phyloP scores from a whole-genome alignment of 2,888 invertebrate species.

The Leucophenga montana region DNA sequence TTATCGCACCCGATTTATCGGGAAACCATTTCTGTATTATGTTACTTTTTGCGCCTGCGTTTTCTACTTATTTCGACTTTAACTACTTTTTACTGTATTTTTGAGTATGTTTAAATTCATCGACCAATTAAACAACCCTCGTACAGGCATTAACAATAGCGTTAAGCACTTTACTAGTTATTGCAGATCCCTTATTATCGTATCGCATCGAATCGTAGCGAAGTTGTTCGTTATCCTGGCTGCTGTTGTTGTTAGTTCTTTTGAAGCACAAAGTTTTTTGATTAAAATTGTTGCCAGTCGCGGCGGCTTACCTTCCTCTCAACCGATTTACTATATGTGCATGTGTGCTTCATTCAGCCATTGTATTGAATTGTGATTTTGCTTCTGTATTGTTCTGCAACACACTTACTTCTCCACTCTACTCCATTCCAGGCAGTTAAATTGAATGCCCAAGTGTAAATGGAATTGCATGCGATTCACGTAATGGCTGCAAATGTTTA shows the following conservation, averaged over 20 bases:
- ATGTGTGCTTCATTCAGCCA: neutral
- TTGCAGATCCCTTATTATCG: neutral
- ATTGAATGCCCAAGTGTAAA: neutral
- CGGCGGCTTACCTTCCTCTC: neutral
- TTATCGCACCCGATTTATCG: no score
- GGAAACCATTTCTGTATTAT: no score
- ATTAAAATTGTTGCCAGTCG: conserved; percentile 20
- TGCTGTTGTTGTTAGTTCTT: neutral
- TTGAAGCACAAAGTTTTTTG: conserved; percentile 10
- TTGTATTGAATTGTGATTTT: conserved; percentile 16
- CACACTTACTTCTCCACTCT: neutral
- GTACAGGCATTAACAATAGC: conserved; percentile 3
- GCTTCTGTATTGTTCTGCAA: neutral
- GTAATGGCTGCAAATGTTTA: conserved; percentile 9
- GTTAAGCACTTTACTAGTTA: conserved; percentile 14
- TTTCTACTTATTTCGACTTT: no score
- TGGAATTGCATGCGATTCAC: no score
- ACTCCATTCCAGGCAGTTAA: neutral
- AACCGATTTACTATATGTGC: neutral
- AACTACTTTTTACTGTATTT: no score
- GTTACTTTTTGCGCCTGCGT: no score
- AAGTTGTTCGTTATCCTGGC: neutral
- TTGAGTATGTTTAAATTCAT: no score
- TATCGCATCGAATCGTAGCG: neutral
- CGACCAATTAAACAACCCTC: no score